Conservation (phyloP, 1,140 invertebrate genomes). For the Drosophila ironensis region DNA sequence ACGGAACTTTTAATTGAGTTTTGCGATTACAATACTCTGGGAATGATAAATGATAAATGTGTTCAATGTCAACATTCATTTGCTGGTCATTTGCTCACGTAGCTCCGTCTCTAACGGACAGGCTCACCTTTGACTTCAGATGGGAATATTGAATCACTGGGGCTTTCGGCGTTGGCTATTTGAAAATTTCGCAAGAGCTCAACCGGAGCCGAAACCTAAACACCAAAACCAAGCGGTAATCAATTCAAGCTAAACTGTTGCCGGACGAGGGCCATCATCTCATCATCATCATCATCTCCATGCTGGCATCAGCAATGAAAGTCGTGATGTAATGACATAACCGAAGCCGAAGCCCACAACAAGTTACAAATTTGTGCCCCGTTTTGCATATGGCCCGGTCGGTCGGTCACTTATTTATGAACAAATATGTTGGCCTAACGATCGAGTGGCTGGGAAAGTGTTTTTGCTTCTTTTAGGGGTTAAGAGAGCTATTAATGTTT, state of each 20-base stretch:
- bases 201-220: too few relatives aligned
- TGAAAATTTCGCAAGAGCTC: too few relatives aligned
- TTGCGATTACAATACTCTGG: too few relatives aligned
- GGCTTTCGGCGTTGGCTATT: not conserved
- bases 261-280: slow-evolving; percentile 26
- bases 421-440: slow-evolving; percentile 47
- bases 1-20: too few relatives aligned
- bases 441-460: slow-evolving; percentile 7
- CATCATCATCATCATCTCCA: not conserved
- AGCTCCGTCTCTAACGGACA: too few relatives aligned
- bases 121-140: slow-evolving; percentile 16
- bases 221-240: slow-evolving; percentile 11
- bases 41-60: too few relatives aligned
- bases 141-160: not conserved
- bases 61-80: too few relatives aligned
- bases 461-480: too few relatives aligned
- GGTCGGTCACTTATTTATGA: slow-evolving; percentile 32
- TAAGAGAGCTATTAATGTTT: not conserved
- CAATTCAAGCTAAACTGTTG: slow-evolving; percentile 38
- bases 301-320: slow-evolving; percentile 40
- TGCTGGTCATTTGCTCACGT: too few relatives aligned
- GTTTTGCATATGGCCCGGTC: slow-evolving; percentile 24
- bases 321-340: slow-evolving; percentile 42
- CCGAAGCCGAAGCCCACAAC: slow-evolving; percentile 21
- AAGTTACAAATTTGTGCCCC: slow-evolving; percentile 25